These are phyloP conservation scores for Phania funesta DNA, from an alignment of 2,888 invertebrate genomes.

Conservation along the genomic window DNA sequence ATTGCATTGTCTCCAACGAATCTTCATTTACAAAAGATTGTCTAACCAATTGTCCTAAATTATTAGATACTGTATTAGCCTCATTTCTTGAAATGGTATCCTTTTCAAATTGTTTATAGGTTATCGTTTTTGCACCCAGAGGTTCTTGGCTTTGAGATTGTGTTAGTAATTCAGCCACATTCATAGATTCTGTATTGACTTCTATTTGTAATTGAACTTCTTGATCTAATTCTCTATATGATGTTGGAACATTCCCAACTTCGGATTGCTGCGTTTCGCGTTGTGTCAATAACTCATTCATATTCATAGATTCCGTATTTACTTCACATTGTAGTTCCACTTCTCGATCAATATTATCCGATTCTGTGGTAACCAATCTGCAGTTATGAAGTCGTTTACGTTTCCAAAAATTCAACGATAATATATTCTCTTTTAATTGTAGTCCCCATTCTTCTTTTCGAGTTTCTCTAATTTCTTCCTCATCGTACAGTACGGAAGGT, in stretches of 20 bases:
- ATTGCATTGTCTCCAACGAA: too few relatives aligned
- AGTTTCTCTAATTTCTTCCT: slow-evolving; percentile 15
- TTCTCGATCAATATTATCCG: neutral
- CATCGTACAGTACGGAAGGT: slow-evolving; percentile 19
- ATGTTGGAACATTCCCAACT: neutral
- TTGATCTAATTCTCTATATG: neutral
- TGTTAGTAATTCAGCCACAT: neutral
- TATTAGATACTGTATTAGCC: too few relatives aligned
- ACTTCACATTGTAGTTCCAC: neutral
- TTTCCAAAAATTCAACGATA: slow-evolving; percentile 40
- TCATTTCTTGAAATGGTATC: too few relatives aligned
- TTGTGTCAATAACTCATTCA: neutral
- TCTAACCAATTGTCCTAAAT: too few relatives aligned
- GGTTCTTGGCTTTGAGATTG: neutral
- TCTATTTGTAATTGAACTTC: neutral
- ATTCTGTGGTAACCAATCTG: neutral
- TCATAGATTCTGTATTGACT: neutral
- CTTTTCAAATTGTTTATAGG: too few relatives aligned
- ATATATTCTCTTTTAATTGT: slow-evolving; percentile 36
- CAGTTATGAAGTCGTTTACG: neutral
- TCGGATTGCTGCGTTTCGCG: neutral
- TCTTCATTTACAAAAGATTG: too few relatives aligned
- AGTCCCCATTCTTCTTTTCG: slow-evolving; percentile 24
- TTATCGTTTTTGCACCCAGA: neutral
- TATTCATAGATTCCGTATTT: slow-evolving; percentile 23